Conservation (phyloP, 1,140 invertebrate species). For the Batillaria attramentaria region DNA sequence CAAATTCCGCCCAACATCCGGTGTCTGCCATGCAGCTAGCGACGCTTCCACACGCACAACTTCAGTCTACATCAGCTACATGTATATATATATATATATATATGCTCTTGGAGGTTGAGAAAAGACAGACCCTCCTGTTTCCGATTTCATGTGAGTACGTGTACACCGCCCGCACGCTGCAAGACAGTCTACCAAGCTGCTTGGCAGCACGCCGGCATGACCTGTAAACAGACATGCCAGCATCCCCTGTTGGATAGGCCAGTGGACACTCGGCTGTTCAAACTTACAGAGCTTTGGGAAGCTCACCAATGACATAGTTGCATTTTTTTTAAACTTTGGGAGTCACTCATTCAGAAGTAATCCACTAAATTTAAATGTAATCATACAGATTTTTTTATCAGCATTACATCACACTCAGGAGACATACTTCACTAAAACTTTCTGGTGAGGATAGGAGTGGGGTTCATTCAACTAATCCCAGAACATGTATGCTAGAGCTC, state of each 20-base stretch:
- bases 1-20: no score
- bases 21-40: no score
- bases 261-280: neutral
- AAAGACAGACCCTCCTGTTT: no score
- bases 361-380: neutral
- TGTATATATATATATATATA: slow-evolving; percentile 2
- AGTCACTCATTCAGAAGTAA: neutral
- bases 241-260: neutral
- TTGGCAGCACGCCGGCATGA: no score
- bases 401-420: neutral
- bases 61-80: neutral
- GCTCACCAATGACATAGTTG: no score
- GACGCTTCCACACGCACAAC: no score
- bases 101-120: neutral
- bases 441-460: neutral
- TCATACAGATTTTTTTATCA: neutral
- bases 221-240: neutral
- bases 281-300: neutral
- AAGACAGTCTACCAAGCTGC: no score
- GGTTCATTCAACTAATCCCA: no score
- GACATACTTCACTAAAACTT: neutral
- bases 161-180: no score
- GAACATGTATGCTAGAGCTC: no score
- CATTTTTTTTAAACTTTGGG: no score
- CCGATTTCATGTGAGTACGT: neutral